Evolutionary conservation across 2,888 invertebrate genomes (phyloP), one percentile per base, ranked within the genome.

Genomic region (Saturnia japonica): DNA sequence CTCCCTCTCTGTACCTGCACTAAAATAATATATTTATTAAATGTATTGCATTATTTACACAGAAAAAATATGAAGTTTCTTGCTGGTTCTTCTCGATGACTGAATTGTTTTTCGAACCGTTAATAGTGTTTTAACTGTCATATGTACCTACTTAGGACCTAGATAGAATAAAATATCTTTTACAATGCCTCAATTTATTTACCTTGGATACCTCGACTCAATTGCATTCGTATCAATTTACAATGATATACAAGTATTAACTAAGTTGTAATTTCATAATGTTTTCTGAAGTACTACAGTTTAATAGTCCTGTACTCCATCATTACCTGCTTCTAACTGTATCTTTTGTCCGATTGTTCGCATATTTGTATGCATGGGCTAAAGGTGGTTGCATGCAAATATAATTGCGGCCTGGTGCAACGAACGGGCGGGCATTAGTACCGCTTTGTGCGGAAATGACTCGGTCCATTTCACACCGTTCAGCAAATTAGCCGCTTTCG

Each of bases 391-490:
- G 87, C 89, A 91, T 91, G 91, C 90, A 91, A 91, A 91, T 91
- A 91, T 90, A 91, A 90, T 91, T 90, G 90, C 87, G 86, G 87
- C 77, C 79, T 82, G 78, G 84, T 85, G 88, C 87, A 89, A 77
- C 85, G 89, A 89, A 86, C 88, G 86, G 84, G 83, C 81, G 84
- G 83, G 85, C 89, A 91, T 92, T 91, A 91, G 88, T 82, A 80
- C 82, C 87, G 90, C 91, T 91, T 91, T 91, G 91, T 91, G 86
- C 82, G 84, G 81, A 85, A 86, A 88, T 86, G 89, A 89, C 85
- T 87, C 90, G 90, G 86, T 90, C 89, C 89, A 91, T 91, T 92
- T 90, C 90, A 91, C 89, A 83, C 85, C 77, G 85, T 82, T 85
- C 84, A 82, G 83, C 83, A 88, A 90, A 91, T 91, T 91, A 89